Evolutionary conservation across 1,140 invertebrate genomes (phyloP).

Genomic region (Trypoxylus dichotomus): DNA sequence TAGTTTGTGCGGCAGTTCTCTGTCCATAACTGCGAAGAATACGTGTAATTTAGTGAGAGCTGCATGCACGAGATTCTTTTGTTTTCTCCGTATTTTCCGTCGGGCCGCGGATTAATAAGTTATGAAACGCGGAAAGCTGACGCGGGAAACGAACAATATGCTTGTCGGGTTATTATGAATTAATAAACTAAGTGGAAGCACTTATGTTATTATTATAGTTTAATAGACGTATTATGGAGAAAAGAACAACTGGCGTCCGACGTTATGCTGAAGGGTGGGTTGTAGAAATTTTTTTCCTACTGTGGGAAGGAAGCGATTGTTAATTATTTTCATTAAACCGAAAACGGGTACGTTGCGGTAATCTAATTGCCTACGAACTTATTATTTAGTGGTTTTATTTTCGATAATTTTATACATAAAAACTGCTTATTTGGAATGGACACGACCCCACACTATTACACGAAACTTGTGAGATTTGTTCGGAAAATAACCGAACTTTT

Average conservation of each 20-base stretch:
- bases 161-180: not conserved
- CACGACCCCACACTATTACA: no score
- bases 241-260: constrained; percentile 10
- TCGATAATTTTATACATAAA: not conserved
- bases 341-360: not conserved
- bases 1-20: not conserved
- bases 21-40: not conserved
- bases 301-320: not conserved
- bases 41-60: constrained; percentile 11
- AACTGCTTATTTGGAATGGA: not conserved
- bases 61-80: constrained; percentile 14
- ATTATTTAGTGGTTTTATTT: not conserved
- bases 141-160: constrained; percentile 14
- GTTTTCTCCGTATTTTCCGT: constrained; percentile 13
- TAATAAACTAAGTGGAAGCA: constrained; percentile 17
- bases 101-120: not conserved
- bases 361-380: not conserved
- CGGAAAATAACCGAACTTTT: no score
- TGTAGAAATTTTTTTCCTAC: not conserved
- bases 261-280: not conserved
- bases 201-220: constrained; percentile 6
- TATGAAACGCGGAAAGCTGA: constrained; percentile 18
- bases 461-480: no score
- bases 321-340: not conserved
- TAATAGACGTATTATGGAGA: not conserved